Conservation (phyloP, 2,113 vertebrate genomes). For the Aphelocoma coerulescens region DNA sequence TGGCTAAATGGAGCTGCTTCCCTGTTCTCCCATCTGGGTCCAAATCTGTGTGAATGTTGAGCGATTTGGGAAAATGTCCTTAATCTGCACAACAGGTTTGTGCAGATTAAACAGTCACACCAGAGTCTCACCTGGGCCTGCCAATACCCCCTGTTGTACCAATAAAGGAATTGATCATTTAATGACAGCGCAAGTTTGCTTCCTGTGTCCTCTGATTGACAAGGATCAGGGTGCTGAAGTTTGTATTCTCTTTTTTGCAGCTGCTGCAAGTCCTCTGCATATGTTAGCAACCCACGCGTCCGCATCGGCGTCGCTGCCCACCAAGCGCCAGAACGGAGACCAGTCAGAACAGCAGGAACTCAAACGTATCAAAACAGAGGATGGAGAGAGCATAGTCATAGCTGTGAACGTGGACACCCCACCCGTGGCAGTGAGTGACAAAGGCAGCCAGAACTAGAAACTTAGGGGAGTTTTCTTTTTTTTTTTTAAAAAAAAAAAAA, state of each 20-base stretch:
- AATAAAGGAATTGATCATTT: rapidly evolving
- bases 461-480: background rate
- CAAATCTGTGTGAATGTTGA: background rate
- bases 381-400: constrained; percentile 73
- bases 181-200: background rate
- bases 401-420: constrained; percentile 77
- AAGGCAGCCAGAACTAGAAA: constrained; percentile 81
- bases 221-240: background rate
- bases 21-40: background rate
- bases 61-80: background rate
- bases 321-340: constrained; percentile 90
- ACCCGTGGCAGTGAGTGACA: constrained; percentile 72
- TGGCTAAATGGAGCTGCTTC: background rate
- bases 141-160: rapidly evolving
- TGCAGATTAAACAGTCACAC: background rate
- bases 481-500: background rate
- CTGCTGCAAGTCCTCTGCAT: constrained; percentile 89
- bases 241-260: constrained; percentile 42
- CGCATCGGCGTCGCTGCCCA: constrained; percentile 91
- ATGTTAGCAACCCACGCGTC: constrained; percentile 94
- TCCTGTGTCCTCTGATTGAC: background rate
- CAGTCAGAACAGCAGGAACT: constrained; percentile 79
- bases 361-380: constrained; percentile 86
- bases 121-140: background rate
- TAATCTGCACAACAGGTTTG: background rate